A percentile compares a stretch with the other conserved stretches of the same genome.
These are phyloP conservation scores for Halocynthia roretzi DNA, from an alignment of 23 tunicate genomes.

Conservation along the genomic window DNA sequence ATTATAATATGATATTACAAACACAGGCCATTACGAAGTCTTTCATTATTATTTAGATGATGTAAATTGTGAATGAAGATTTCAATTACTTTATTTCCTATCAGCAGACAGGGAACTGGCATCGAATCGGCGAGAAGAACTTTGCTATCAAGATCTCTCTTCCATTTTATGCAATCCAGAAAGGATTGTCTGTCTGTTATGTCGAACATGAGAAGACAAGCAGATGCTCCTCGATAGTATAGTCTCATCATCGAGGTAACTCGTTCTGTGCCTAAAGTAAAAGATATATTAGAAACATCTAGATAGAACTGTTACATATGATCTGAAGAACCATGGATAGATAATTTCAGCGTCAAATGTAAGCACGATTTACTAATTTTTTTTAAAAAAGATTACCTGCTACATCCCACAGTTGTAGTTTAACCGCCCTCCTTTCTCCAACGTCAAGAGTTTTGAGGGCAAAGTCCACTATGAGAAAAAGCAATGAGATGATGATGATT, in stretches of 20 bases:
- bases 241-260: slow-evolving; percentile 19
- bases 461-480: slow-evolving; percentile 10
- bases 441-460: slow-evolving; percentile 13
- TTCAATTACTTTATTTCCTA: slow-evolving; percentile 10
- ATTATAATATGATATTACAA: no score
- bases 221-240: slow-evolving; percentile 22
- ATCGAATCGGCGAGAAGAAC: slow-evolving; percentile 7
- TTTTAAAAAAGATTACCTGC: slow-evolving; percentile 3
- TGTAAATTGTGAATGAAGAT: no score
- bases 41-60: no score
- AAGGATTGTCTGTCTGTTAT: slow-evolving; percentile 10
- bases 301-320: no score
- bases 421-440: slow-evolving; percentile 8
- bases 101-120: slow-evolving; percentile 14
- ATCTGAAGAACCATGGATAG: not conserved
- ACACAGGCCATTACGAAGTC: no score
- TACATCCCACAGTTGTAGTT: slow-evolving; percentile 28
- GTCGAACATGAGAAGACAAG: slow-evolving; percentile 27
- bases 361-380: not conserved
- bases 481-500: no score
- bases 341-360: not conserved
- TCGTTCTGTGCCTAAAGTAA: slow-evolving; percentile 9
- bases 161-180: slow-evolving; percentile 16
- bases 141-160: slow-evolving; percentile 22
- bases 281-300: no score